phyloP scores from a whole-genome alignment of 2,113 vertebrate genomes.

The Alaudala cheleensis region DNA sequence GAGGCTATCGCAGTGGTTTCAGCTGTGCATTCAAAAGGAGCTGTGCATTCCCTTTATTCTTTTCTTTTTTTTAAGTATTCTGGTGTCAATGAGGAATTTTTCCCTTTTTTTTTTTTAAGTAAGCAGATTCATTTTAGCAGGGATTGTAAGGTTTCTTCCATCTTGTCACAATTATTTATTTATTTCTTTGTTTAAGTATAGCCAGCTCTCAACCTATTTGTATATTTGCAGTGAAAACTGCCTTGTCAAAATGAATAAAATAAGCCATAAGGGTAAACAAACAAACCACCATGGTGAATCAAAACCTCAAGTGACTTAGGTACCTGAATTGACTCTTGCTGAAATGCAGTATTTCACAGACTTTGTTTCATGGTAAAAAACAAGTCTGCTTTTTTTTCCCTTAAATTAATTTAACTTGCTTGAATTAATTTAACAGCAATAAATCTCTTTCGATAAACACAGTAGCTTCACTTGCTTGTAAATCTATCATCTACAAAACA shows the following conservation, averaged over 20 bases:
- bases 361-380: background rate
- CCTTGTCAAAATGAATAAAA: constrained; percentile 29
- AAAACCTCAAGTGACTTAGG: background rate
- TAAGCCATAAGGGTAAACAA: constrained; percentile 1
- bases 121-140: background rate
- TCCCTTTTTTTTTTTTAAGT: background rate
- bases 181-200: background rate
- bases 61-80: background rate
- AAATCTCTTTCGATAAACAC: background rate
- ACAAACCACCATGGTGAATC: background rate
- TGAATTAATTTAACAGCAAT: background rate
- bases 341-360: background rate
- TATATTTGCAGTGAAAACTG: constrained; percentile 9
- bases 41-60: background rate
- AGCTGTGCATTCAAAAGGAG: constrained; percentile 57
- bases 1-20: constrained; percentile 46
- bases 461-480: background rate
- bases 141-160: background rate
- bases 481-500: background rate
- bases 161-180: background rate
- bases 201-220: background rate
- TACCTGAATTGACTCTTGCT: background rate
- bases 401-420: background rate
- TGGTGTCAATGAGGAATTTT: background rate
- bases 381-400: background rate